A percentile compares a stretch with the other conserved stretches of the same genome.
These are phyloP conservation scores for Mesocentrotus franciscanus DNA, from an alignment of 53 echinoderm and acorn worm genomes.

Conservation along the genomic window DNA sequence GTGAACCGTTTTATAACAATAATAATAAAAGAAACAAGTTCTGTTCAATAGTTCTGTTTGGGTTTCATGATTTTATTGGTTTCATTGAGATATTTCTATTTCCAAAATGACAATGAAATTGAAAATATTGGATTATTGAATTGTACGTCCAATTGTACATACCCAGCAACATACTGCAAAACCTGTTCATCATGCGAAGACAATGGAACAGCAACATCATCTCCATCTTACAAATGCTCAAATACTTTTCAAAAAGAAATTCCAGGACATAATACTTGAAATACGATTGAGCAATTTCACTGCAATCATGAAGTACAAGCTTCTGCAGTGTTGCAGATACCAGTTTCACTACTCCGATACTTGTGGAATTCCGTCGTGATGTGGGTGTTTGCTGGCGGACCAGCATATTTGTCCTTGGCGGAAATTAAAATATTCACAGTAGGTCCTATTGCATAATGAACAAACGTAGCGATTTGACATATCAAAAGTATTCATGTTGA, in stretches of 20 bases:
- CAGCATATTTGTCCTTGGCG: neutral
- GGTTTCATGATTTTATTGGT: too few relatives aligned
- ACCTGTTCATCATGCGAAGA: neutral
- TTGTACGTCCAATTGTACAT: too few relatives aligned
- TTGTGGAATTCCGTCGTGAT: neutral
- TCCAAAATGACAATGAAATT: too few relatives aligned
- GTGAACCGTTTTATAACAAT: too few relatives aligned
- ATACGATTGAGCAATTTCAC: neutral
- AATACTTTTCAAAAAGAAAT: neutral
- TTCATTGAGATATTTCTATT: too few relatives aligned
- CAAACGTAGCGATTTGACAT: too few relatives aligned
- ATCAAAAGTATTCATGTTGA: too few relatives aligned
- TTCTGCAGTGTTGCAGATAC: neutral
- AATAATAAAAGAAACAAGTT: too few relatives aligned
- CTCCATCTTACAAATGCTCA: neutral
- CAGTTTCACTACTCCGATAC: neutral
- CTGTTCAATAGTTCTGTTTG: too few relatives aligned
- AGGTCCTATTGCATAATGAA: too few relatives aligned
- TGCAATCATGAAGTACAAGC: neutral
- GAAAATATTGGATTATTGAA: too few relatives aligned
- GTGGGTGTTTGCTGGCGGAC: neutral
- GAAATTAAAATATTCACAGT: neutral
- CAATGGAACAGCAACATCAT: neutral
- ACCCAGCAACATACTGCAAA: neutral
- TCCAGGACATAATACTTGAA: neutral